Evolutionary conservation across 2,888 invertebrate genomes (phyloP), one percentile per base, ranked within the genome.

Genomic region (Cecidostiba fungosa): DNA sequence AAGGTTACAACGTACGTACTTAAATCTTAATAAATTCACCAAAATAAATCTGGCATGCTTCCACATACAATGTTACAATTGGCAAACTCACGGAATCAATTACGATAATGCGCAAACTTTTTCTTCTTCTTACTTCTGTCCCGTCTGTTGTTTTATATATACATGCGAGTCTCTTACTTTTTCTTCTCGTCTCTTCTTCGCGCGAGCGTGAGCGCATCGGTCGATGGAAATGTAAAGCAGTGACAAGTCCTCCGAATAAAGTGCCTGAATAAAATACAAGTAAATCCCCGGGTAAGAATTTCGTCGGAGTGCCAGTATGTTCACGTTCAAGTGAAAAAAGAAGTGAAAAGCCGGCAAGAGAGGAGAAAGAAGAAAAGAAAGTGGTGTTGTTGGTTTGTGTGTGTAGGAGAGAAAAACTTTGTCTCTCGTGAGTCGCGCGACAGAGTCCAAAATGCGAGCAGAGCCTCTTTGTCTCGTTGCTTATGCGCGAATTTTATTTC

Each of bases 241-340:
- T 91, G 92, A 92, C 91, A 92, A 92, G 92, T 91, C 91, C 91
- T 83, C 87, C 90, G 92, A 92, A 92, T 92, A 91, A 92, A 92
- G 92, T 91, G 90, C 91, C 91, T 92, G 92, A 92, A 92, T 92
- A 91, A 91, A 92, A 92, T 92, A 92, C 92, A 92, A 92, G 90
- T 91, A 91, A 92, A 92, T 92, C 92, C 91, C 89, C 88, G 79
- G 80, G 81, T 82, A 84, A 87, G 88, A 86, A 87, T 87, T 86
- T 86, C 84, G 87, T 80, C 77, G 73, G 85, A 79, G 88, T 84
- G 87, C 87, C 85, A 86, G 84, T 87, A 86, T 85, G 83, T 88
- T 85, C 83, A 83, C 83, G 87, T 80, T 87, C 72, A 74, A 85
- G 82, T 72, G 76, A 84, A 86, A 74, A 81, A 83, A 73, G 77